phyloP scores from a whole-genome alignment of 53 echinoderm and acorn worm genomes.

The Holothuria scabra region DNA sequence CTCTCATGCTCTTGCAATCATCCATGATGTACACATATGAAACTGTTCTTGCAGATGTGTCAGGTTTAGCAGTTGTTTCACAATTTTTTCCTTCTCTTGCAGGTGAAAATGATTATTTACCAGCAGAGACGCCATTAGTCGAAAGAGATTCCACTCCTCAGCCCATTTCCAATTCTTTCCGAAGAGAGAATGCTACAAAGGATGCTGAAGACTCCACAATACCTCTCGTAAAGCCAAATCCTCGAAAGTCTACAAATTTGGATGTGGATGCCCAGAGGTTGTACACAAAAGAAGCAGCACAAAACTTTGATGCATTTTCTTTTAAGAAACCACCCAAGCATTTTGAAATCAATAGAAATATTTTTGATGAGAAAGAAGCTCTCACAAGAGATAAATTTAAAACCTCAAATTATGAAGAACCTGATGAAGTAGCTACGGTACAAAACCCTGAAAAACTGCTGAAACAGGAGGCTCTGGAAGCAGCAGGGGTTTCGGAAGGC shows the following conservation, averaged over 20 bases:
- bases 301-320: conserved; percentile 32
- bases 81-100: not conserved
- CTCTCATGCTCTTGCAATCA: no score
- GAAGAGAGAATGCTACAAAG: not conserved
- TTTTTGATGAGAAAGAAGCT: conserved; percentile 46
- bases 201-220: not conserved
- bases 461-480: conserved; percentile 27
- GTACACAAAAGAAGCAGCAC: conserved; percentile 20
- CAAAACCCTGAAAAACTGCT: not conserved
- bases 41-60: no score
- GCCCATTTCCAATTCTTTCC: conserved; percentile 19
- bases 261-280: conserved; percentile 45
- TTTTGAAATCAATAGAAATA: conserved; percentile 18
- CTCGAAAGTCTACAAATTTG: conserved; percentile 41
- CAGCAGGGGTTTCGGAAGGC: not conserved
- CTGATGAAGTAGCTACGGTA: not conserved
- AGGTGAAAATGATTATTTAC: conserved; percentile 19
- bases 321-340: not conserved
- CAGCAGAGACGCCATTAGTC: conserved; percentile 10
- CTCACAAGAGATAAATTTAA: conserved; percentile 31
- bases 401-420: conserved; percentile 25
- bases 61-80: no score
- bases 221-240: conserved; percentile 25
- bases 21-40: no score
- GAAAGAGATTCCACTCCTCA: conserved; percentile 16